Base-by-base conservation (phyloP, 2,888 invertebrate genomes). In the Meta bourneti region DNA sequence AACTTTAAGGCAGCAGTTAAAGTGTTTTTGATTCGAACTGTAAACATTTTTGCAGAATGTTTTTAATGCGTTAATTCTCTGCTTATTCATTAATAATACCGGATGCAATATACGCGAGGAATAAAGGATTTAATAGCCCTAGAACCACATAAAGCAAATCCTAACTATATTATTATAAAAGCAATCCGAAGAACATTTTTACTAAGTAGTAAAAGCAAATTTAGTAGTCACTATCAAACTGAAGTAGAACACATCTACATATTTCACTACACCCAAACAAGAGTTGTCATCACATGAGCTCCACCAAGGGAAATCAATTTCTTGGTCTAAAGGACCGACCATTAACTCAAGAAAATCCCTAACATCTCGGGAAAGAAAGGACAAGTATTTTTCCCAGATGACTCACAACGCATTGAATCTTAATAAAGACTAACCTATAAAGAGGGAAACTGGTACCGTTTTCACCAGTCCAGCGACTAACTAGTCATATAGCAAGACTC, bases 351-450 rank as follows among this genome's bases (percentile, higher is more conserved):
- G 81, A 81, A 88, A 88, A 74, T 79, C 16, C 61, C 34, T 34
- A 80, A 72, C 48, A 19, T 19, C 88, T 74, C 19, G 80, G 80
- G 81, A 6, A 80, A 81, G 70, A 88, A 80, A 74, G 80, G 80
- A 80, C 88, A 74, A 61, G 88, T 75, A 88, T 88, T 81, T 75
- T 88, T 75, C 88, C 88, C 80, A 81, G 88, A 11, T 79, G 88
- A 54, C 54, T 72, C 74, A 61, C 61, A 80, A 61, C 20, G 19
- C 88, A 88, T 81, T 88, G 88, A 88, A 88, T 88, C 88, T 81
- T 88, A 88, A 88, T 88, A 79, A 88, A 88, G 72, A 48, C 74
- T 48, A 19, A 52, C 34, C 88, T 52, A 88, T 88, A 88, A 81
- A 87, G 72, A 54, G 34, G 72, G 49, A 34, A 34, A 34, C 34